Evolutionary conservation across 2,888 invertebrate genomes (phyloP).

Genomic region (Phaedon cochleariae): DNA sequence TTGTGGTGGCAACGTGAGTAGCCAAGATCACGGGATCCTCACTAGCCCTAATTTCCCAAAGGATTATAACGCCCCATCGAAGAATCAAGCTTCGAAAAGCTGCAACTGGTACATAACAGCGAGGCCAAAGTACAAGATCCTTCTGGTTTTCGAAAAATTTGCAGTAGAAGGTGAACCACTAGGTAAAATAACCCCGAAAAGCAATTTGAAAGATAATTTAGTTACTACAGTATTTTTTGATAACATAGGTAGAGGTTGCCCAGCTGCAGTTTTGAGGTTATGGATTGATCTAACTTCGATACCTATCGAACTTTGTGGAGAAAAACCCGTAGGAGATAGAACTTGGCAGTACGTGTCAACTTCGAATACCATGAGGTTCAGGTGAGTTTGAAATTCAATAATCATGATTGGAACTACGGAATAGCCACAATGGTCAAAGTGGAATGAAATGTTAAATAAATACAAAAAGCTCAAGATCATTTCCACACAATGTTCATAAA

Average conservation of each 20-base stretch:
- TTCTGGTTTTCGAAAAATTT: slow-evolving; percentile 91
- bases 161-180: slow-evolving; percentile 93
- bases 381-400: slow-evolving; percentile 68
- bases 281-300: slow-evolving; percentile 85
- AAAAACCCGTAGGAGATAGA: slow-evolving; percentile 76
- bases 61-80: slow-evolving; percentile 85
- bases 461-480: too few species aligned
- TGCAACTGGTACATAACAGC: slow-evolving; percentile 98
- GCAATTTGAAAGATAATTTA: neutral
- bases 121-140: slow-evolving; percentile 83
- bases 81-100: slow-evolving; percentile 83
- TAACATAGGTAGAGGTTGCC: slow-evolving; percentile 90
- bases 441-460: too few species aligned
- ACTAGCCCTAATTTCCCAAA: slow-evolving; percentile 91
- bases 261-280: slow-evolving; percentile 88
- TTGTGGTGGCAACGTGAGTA: slow-evolving; percentile 91
- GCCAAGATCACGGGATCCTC: slow-evolving; percentile 82
- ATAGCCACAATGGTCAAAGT: too few species aligned
- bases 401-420: too few species aligned
- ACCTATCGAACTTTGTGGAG: slow-evolving; percentile 90
- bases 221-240: too few species aligned
- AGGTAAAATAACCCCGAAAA: too few species aligned
- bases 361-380: slow-evolving; percentile 85
- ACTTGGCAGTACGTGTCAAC: slow-evolving; percentile 85
- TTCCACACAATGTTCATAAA: too few species aligned